Percentiles rank a stretch among this genome's conserved stretches.
phyloP scores from a whole-genome alignment of 2,888 invertebrate genomes.

The Arctia plantaginis region DNA sequence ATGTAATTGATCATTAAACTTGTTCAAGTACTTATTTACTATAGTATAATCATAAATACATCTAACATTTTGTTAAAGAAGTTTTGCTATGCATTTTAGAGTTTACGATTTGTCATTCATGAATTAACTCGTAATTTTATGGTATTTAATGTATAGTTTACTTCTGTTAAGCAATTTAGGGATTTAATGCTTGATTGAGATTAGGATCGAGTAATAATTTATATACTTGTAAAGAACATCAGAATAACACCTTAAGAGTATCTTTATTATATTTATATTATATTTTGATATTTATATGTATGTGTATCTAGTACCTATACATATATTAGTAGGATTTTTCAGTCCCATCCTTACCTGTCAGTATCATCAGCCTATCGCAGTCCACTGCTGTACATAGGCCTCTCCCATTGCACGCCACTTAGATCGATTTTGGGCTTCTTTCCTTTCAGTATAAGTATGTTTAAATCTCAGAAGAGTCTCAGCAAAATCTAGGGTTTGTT shows the following conservation, averaged over 20 bases:
- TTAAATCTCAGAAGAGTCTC: neutral
- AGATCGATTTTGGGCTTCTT: no score
- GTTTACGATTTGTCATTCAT: conserved; percentile 25
- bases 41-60: conserved; percentile 19
- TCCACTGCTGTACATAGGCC: no score
- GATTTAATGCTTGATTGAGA: neutral
- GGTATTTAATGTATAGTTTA: neutral
- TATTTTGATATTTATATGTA: no score
- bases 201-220: no score
- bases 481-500: neutral
- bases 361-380: no score
- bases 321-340: no score
- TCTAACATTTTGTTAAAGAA: no score
- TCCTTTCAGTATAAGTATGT: neutral
- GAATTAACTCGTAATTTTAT: conserved; percentile 20
- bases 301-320: no score
- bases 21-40: conserved; percentile 25
- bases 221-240: neutral
- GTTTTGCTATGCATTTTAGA: conserved; percentile 14
- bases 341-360: no score
- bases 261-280: no score
- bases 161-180: neutral
- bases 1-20: conserved; percentile 55
- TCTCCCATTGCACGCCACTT: no score
- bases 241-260: no score